Evolutionary conservation across 2,888 invertebrate genomes (phyloP), one percentile per base, ranked within the genome.

Genomic region (Synergus gifuensis): DNA sequence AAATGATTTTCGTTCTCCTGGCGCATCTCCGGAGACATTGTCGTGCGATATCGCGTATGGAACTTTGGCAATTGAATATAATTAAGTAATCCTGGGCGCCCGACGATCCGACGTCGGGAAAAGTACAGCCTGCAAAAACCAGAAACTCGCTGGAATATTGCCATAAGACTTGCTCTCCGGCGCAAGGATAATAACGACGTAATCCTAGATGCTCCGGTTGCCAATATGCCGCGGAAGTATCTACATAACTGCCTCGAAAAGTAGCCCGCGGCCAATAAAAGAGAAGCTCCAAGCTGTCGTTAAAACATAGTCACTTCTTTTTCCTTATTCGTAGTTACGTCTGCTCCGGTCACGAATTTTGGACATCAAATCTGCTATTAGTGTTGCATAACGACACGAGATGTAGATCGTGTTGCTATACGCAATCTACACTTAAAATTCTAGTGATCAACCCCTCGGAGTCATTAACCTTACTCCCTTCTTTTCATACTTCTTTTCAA

Each of bases 21-120:
- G 81, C 81, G 81, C 80, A 81, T 79, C 81, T 82, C 82, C 79
- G 66, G 80, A 82, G 82, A 81, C 79, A 80, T 60, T 79, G 78
- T 79, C 78, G 76, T 79, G 81, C 84, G 83, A 86, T 83, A 82
- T 81, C 80, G 81, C 22, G 54, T 78, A 76, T 78, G 80, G 81
- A 92, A 92, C 90, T 92, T 92, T 90, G 88, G 88, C 91, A 89
- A 91, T 91, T 90, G 91, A 91, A 91, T 91, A 89, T 90, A 90
- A 92, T 91, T 90, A 90, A 90, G 89, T 87, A 88, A 90, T 89
- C 76, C 77, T 79, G 82, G 84, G 83, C 86, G 86, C 83, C 85
- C 85, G 86, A 84, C 83, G 84, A 80, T 83, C 84, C 77, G 83
- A 82, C 82, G 82, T 83, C 84, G 84, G 80, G 83, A 83, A 73